Percentiles rank a stretch among this genome's conserved stretches.
These are phyloP conservation scores for Paelopatides confundens DNA, from an alignment of 53 echinoderm and acorn worm species.

Conservation along the genomic window DNA sequence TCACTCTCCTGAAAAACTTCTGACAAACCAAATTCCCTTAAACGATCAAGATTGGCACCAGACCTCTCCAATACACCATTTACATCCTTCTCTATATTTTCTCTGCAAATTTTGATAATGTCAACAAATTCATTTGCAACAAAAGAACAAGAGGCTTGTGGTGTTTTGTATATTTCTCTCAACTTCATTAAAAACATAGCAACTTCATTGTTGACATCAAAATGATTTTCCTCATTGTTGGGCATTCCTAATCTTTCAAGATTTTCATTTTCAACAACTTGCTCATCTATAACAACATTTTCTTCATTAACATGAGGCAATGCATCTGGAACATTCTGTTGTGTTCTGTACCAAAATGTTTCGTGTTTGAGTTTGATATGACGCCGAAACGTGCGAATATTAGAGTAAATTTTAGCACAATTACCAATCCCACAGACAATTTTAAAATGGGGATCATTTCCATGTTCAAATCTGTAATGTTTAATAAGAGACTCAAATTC, in stretches of 20 bases:
- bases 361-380: conserved; percentile 8
- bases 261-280: background rate
- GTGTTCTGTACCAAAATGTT: background rate
- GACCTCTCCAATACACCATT: background rate
- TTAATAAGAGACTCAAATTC: conserved; percentile 2
- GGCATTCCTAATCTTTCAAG: background rate
- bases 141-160: conserved; percentile 20
- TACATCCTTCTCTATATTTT: conserved; percentile 6
- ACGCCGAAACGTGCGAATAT: background rate
- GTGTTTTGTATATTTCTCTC: conserved; percentile 9
- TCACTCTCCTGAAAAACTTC: background rate
- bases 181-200: conserved; percentile 23
- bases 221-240: background rate
- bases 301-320: background rate
- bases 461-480: conserved; percentile 32
- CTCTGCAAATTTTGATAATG: background rate
- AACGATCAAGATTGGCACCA: background rate
- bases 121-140: conserved; percentile 47
- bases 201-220: background rate
- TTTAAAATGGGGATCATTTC: conserved; percentile 12
- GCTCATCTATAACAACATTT: background rate
- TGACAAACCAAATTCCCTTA: conserved; percentile 25
- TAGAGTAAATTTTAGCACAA: conserved; percentile 1
- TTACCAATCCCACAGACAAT: conserved; percentile 18
- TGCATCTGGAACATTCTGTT: background rate